phyloP scores from a whole-genome alignment of 1,140 invertebrate genomes.

The Macrosteles quadrilineatus region DNA sequence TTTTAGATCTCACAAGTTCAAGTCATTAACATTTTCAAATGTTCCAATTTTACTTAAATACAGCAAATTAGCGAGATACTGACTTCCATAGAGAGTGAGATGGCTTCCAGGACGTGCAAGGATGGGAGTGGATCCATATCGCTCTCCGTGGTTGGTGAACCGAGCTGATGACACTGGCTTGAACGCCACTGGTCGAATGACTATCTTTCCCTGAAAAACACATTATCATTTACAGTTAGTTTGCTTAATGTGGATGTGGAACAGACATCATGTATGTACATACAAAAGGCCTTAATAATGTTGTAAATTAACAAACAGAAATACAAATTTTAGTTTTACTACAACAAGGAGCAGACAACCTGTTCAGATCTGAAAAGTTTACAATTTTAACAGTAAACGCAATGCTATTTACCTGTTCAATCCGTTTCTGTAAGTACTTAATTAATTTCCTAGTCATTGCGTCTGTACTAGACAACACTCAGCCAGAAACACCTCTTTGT shows the following conservation, averaged over 20 bases:
- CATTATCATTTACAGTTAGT: slow-evolving; percentile 34
- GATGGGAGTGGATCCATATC: slow-evolving; percentile 66
- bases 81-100: slow-evolving; percentile 65
- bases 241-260: too few relatives aligned
- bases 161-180: slow-evolving; percentile 58
- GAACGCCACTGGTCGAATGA: slow-evolving; percentile 74
- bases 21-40: too few relatives aligned
- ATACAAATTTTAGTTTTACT: too few relatives aligned
- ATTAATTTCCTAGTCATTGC: not conserved
- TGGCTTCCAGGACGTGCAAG: slow-evolving; percentile 61
- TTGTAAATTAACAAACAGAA: too few relatives aligned
- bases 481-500: not conserved
- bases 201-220: slow-evolving; percentile 60
- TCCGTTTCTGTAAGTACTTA: slow-evolving; percentile 6
- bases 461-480: not conserved
- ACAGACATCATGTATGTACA: too few relatives aligned
- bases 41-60: too few relatives aligned
- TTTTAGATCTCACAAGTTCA: too few relatives aligned
- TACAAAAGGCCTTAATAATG: too few relatives aligned
- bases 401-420: slow-evolving; percentile 4
- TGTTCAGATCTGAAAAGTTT: too few relatives aligned
- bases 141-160: slow-evolving; percentile 55
- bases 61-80: too few relatives aligned
- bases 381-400: too few relatives aligned
- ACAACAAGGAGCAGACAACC: too few relatives aligned